phyloP scores from a whole-genome alignment of 2,113 vertebrate genomes.

The Himantopus leucocephalus region DNA sequence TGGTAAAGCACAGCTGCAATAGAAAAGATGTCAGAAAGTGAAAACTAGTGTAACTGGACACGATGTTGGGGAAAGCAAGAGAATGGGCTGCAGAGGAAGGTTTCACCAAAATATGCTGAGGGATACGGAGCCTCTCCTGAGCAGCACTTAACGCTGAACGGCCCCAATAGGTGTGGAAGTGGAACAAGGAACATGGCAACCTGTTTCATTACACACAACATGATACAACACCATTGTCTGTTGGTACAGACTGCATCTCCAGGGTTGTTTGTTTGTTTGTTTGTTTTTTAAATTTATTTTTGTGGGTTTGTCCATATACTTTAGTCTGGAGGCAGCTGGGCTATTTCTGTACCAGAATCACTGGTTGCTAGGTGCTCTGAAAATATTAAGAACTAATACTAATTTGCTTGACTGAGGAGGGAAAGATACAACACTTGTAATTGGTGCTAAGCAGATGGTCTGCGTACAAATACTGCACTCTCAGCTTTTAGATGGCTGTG shows the following conservation, averaged over 20 bases:
- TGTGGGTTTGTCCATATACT: neutral
- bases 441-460: neutral
- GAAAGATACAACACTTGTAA: neutral
- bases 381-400: neutral
- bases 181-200: neutral
- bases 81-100: neutral
- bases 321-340: neutral
- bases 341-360: neutral
- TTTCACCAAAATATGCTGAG: neutral
- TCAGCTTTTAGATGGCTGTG: neutral
- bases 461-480: neutral
- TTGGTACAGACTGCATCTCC: neutral
- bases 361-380: neutral
- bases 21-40: neutral
- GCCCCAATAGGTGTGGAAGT: accelerated
- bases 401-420: neutral
- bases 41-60: neutral
- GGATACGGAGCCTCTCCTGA: neutral
- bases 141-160: neutral
- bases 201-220: neutral
- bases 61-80: neutral
- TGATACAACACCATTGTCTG: neutral
- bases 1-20: neutral
- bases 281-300: neutral
- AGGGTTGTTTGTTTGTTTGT: neutral